phyloP scores from a whole-genome alignment of 2,797 vertebrate genomes.

The Acanthurus tractus region DNA sequence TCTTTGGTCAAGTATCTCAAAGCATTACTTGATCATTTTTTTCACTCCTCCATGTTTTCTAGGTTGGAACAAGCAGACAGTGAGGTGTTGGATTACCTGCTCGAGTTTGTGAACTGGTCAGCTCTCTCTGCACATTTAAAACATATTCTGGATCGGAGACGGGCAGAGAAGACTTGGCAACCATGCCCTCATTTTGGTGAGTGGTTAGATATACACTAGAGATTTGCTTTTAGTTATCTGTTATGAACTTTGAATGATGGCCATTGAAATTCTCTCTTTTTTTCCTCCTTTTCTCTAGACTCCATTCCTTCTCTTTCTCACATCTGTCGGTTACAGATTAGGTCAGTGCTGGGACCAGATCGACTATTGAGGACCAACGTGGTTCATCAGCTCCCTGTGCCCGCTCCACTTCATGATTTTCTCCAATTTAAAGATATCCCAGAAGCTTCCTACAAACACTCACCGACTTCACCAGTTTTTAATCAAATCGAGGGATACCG shows the following conservation, averaged over 20 bases:
- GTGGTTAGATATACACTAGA: background rate
- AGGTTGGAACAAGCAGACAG: slow-evolving; percentile 75
- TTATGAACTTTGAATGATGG: background rate
- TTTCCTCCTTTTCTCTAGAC: slow-evolving; percentile 56
- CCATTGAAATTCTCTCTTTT: slow-evolving; percentile 1
- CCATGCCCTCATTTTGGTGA: slow-evolving; percentile 76
- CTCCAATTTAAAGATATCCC: slow-evolving; percentile 78
- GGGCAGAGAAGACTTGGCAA: slow-evolving; percentile 68
- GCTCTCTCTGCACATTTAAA: slow-evolving; percentile 63
- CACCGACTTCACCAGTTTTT: background rate
- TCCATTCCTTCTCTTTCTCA: slow-evolving; percentile 76
- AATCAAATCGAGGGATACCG: background rate
- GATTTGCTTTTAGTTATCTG: background rate
- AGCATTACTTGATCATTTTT: background rate
- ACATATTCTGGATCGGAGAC: slow-evolving; percentile 72
- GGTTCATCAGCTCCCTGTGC: slow-evolving; percentile 78
- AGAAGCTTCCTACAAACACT: slow-evolving; percentile 6
- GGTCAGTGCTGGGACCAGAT: slow-evolving; percentile 70
- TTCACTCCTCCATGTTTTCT: background rate
- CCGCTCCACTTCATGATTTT: slow-evolving; percentile 70
- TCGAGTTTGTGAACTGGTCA: slow-evolving; percentile 84
- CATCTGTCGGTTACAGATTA: slow-evolving; percentile 80
- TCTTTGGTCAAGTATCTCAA: background rate
- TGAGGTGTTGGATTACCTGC: slow-evolving; percentile 78
- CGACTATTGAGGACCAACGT: slow-evolving; percentile 67